phyloP scores from a whole-genome alignment of 2,113 vertebrate species.

The Trogon surrucura region DNA sequence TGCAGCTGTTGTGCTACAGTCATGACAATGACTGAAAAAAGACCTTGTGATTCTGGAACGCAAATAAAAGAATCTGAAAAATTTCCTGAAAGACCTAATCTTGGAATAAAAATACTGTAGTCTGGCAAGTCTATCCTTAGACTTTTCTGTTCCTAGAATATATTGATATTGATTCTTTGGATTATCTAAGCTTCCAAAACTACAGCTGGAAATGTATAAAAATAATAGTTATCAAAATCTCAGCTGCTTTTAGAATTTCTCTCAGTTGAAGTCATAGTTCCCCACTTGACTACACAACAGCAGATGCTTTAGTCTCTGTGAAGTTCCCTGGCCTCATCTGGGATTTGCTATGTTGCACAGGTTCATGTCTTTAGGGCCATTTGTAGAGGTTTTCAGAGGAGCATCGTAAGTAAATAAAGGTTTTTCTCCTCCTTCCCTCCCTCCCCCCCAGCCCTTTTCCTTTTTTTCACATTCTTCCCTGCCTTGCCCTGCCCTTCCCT shows the following conservation, averaged over 20 bases:
- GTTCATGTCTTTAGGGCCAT: not conserved
- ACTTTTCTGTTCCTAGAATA: not conserved
- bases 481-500: no score
- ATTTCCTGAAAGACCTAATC: not conserved
- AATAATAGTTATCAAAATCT: not conserved
- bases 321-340: not conserved
- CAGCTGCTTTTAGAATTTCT: not conserved
- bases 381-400: not conserved
- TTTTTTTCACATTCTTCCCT: no score
- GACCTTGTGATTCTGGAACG: not conserved
- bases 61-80: not conserved
- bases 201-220: not conserved
- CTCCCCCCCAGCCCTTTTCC: fast-evolving
- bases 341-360: not conserved
- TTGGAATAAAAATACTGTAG: not conserved
- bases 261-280: not conserved
- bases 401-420: not conserved
- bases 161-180: not conserved
- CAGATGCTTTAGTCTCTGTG: not conserved
- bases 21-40: not conserved
- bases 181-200: not conserved
- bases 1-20: not conserved
- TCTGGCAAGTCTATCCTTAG: not conserved
- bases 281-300: not conserved
- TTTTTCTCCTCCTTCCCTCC: not conserved